Conservation (phyloP, 2,113 vertebrate genomes). For the Sturnira hondurensis region DNA sequence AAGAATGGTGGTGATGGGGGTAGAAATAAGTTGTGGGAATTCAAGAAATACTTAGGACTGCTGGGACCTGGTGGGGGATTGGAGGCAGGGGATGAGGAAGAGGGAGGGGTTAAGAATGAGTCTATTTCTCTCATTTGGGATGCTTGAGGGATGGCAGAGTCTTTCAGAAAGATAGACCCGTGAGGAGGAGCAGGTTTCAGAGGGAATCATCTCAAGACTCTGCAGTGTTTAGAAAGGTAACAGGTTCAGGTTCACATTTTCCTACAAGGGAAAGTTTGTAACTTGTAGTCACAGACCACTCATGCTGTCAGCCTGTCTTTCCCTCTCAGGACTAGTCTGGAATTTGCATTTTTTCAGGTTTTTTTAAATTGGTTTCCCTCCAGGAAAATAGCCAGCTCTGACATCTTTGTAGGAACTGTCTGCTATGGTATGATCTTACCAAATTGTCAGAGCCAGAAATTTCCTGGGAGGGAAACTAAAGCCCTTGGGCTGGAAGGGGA, state of each 20-base stretch:
- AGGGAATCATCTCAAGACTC: neutral
- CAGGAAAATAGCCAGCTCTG: conserved; percentile 5
- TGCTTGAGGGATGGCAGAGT: neutral
- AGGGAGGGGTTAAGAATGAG: neutral
- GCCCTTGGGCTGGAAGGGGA: conserved; percentile 18
- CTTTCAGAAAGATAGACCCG: neutral
- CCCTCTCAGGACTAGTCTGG: neutral
- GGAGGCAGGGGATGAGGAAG: neutral
- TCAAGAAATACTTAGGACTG: neutral
- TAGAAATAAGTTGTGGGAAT: neutral
- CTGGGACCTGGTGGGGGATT: neutral
- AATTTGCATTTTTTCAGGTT: conserved; percentile 3
- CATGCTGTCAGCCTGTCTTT: neutral
- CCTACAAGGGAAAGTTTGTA: neutral
- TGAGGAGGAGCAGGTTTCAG: neutral
- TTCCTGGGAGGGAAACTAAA: conserved; percentile 19
- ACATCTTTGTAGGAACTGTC: neutral
- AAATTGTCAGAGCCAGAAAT: conserved; percentile 26
- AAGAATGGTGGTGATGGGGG: neutral
- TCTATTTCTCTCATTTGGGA: neutral
- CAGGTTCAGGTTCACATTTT: neutral
- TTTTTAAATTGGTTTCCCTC: neutral
- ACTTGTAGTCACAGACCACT: neutral
- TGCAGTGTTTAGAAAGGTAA: neutral
- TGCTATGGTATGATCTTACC: neutral